Conservation (phyloP, 2,797 vertebrate genomes). For the Gymnoscopelus braueri region DNA sequence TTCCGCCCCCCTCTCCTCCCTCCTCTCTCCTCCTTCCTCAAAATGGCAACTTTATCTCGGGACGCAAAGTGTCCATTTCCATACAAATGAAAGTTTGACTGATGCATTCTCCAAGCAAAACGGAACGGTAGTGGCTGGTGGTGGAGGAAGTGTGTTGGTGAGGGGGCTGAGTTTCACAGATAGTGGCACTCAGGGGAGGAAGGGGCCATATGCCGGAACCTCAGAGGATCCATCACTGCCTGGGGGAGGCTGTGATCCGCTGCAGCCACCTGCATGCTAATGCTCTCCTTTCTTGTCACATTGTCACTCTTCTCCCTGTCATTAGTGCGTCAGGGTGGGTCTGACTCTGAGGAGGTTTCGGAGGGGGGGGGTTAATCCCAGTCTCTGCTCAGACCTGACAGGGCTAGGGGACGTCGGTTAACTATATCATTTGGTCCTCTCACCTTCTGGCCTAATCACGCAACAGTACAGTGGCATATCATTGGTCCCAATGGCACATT, state of each 20-base stretch:
- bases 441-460: too few species aligned
- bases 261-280: slow-evolving; percentile 61
- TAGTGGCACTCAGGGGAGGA: slow-evolving; percentile 29
- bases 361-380: slow-evolving; percentile 31
- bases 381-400: too few species aligned
- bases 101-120: neutral
- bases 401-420: too few species aligned
- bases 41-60: slow-evolving; percentile 45
- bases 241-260: slow-evolving; percentile 54
- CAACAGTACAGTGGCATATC: too few species aligned
- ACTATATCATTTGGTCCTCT: too few species aligned
- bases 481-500: too few species aligned
- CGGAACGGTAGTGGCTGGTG: neutral
- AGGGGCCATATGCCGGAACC: slow-evolving; percentile 24
- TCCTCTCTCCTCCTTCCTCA: slow-evolving; percentile 22
- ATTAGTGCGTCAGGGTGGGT: slow-evolving; percentile 31
- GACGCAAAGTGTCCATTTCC: slow-evolving; percentile 47
- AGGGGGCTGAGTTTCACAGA: slow-evolving; percentile 32
- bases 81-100: slow-evolving; percentile 59
- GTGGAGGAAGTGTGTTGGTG: slow-evolving; percentile 4
- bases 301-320: slow-evolving; percentile 61
- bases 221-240: slow-evolving; percentile 61
- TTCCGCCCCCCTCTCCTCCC: slow-evolving; percentile 2
- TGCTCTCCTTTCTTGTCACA: slow-evolving; percentile 58
- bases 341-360: slow-evolving; percentile 49